phyloP scores from a whole-genome alignment of 2,113 vertebrate species.

The Chloebia gouldiae region DNA sequence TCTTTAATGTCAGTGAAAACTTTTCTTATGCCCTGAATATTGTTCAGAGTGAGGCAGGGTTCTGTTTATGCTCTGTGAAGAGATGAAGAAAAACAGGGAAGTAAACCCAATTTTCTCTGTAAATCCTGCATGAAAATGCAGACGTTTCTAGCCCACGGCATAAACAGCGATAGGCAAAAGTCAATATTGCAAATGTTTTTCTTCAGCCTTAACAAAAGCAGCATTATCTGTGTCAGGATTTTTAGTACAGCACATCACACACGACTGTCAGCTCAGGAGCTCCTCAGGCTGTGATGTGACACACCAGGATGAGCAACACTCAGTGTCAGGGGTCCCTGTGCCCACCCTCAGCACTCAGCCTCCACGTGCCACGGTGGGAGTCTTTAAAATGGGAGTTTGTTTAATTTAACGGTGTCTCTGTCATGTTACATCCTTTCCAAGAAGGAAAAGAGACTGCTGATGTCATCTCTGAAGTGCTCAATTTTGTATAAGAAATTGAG shows the following conservation, averaged over 20 bases:
- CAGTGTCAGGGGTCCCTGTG: fast-evolving
- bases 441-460: not conserved
- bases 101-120: not conserved
- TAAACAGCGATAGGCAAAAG: not conserved
- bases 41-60: not conserved
- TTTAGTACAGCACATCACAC: not conserved
- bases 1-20: not conserved
- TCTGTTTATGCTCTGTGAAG: not conserved
- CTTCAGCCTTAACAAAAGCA: not conserved
- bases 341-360: not conserved
- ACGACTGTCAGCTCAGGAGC: not conserved
- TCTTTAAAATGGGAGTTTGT: not conserved
- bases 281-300: not conserved
- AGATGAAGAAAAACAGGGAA: not conserved
- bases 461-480: not conserved
- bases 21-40: not conserved
- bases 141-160: not conserved
- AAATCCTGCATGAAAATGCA: not conserved
- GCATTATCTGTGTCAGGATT: not conserved
- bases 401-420: not conserved
- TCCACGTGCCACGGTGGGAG: not conserved
- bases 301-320: not conserved
- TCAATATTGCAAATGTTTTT: not conserved
- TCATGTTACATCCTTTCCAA: not conserved
- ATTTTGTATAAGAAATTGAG: not conserved